Evolutionary conservation across 2,888 invertebrate species (phyloP), one percentile per base, ranked within the genome.

Genomic region (Eurytoma californica): DNA sequence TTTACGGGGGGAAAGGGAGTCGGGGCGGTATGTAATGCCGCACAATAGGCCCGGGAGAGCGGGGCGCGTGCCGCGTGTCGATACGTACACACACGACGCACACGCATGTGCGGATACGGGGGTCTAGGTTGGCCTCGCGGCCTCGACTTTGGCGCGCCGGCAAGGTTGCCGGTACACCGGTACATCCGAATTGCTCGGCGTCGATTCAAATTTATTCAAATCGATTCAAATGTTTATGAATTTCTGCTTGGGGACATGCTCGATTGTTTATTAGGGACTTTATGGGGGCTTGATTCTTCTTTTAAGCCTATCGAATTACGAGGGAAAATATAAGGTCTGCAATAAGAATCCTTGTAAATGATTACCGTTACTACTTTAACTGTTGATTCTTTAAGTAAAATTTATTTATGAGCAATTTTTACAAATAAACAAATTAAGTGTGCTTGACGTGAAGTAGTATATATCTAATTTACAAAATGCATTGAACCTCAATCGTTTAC

Each of bases 121-220:
- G 14, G 61, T n/a, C 16, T 61, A 39, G 28, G n/a, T 13, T 14
- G 28, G 57, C 18, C 55, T 55, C 49, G 47, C 39, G 9, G 72
- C 53, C 18, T 61, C 72, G 63, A 72, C 72, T 72, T 72, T 63
- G 63, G 30, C 72, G 39, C n/a, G 63, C 30, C 39, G n/a, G 63
- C 53, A 61, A 28, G 49, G 47, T 18, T 57, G 14, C 58, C 58
- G 57, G 53, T 47, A 30, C 51, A 39, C 7, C 39, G 39, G 69
- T 18, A 39, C 9, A 24, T 0, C 2, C 55, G 28, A 12, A 39
- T 58, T 57, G 58, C 55, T 53, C 20, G 24, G 63, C 24, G 24
- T 67, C 18, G 57, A 75, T 75, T 75, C 51, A 68, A 75, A 75
- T 75, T 75, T 75, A 75, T 75, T 75, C 74, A 28, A 60, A 75